These are phyloP conservation scores for Rhodinocichla rosea DNA, from an alignment of 2,113 vertebrate species.

Conservation along the genomic window DNA sequence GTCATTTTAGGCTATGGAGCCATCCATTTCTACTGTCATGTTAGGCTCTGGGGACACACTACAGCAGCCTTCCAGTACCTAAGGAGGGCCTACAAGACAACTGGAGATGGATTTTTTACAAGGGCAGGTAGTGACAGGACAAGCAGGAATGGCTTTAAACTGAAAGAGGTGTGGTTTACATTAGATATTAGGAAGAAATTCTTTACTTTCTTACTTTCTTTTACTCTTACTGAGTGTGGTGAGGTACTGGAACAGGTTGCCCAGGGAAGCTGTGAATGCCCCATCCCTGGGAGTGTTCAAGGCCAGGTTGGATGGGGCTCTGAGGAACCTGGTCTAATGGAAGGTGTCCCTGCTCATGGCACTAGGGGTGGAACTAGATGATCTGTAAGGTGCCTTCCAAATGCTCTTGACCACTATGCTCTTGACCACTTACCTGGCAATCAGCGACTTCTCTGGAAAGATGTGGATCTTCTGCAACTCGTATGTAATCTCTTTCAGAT, in stretches of 20 bases:
- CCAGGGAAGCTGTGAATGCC: neutral
- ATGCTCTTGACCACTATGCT: neutral
- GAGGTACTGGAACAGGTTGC: neutral
- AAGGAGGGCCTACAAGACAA: neutral
- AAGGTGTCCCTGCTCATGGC: neutral
- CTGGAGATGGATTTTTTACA: neutral
- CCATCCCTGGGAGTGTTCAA: neutral
- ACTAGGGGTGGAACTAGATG: accelerated
- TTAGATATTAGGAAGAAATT: neutral
- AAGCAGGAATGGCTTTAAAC: neutral
- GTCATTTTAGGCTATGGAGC: neutral
- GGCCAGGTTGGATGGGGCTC: neutral
- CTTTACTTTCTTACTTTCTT: no score
- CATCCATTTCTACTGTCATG: accelerated
- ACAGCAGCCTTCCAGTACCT: neutral
- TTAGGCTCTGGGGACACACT: neutral
- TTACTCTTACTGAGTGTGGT: neutral
- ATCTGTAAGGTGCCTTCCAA: neutral
- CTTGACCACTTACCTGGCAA: neutral
- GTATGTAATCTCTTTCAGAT: neutral
- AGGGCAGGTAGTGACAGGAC: neutral
- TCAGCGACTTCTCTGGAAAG: neutral
- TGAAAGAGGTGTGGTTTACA: neutral
- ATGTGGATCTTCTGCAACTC: neutral
- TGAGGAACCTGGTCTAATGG: neutral